Evolutionary conservation across 2,888 invertebrate species (phyloP), one percentile per base, ranked within the genome.

Genomic region (Leptura quadrifasciata): DNA sequence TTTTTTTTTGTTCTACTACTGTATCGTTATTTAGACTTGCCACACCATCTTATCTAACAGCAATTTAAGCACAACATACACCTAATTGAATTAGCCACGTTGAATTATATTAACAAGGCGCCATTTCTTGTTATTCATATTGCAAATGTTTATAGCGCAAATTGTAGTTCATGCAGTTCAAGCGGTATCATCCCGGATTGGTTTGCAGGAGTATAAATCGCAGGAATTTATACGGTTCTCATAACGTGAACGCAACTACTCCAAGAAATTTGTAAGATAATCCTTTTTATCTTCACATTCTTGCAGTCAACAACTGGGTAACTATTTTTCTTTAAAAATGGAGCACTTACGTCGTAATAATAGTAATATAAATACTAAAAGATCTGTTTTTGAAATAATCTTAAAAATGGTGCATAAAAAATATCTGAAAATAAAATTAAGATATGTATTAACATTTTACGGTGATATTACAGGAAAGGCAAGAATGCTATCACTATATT

Each of bases 201-300:
- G n/a, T n/a, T n/a, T 47, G 47, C 47, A n/a, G 47, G 47, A 47
- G 15, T 47, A 39, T 39, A 47, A n/a, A 47, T 47, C n/a, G 1
- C 47, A 47, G 47, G 47, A 47, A 47, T 47, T 47, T 5, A n/a
- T 47, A n/a, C 47, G 15, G 47, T n/a, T 47, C 47, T 47, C 47
- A n/a, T 47, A 47, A 47, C n/a, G n/a, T 47, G 5, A n/a, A n/a
- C 47, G n/a, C n/a, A 47, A 47, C 5, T n/a, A 4, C n/a, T 47
- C n/a, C 47, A 47, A 5, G n/a, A 47, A 47, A 47, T 47, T n/a
- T 47, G 47, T n/a, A 47, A 47, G 47, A 47, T 47, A 47, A 47
- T 47, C 47, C 3, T 6, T 12, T 15, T 47, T 47, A 47, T 47
- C 47, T 47, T n/a, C 12, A 47, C n/a, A n/a, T 47, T 47, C 2